A percentile compares a stretch with the other conserved stretches of the same genome.
phyloP scores from a whole-genome alignment of 2,113 vertebrate species.

The Megaceryle maxima region DNA sequence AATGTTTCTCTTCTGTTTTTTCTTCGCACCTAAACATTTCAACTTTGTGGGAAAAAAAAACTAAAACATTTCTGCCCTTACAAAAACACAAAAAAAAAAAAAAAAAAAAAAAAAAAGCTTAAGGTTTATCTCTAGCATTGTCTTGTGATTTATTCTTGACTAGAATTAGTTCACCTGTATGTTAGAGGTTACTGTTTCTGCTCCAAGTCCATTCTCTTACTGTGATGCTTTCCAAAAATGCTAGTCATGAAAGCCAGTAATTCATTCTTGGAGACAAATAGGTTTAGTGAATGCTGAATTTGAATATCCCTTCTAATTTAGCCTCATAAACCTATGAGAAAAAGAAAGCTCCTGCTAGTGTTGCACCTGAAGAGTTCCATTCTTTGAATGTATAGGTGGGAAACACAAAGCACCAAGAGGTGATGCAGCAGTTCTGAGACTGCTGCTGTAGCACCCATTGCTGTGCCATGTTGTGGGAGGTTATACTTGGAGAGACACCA shows the following conservation, averaged over 20 bases:
- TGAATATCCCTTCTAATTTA: neutral
- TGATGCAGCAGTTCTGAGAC: accelerated
- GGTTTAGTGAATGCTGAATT: neutral
- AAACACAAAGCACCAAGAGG: neutral
- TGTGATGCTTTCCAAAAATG: neutral
- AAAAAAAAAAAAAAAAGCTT: no score
- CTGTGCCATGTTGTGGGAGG: accelerated
- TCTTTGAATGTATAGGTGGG: no score
- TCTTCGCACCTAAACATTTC: no score
- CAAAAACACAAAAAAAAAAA: no score
- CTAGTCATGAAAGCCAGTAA: neutral
- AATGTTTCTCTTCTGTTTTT: no score
- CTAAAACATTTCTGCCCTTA: no score
- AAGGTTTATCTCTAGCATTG: accelerated
- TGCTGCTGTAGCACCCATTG: accelerated
- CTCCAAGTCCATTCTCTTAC: accelerated
- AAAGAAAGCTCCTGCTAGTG: neutral
- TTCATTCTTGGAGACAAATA: neutral
- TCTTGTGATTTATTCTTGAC: neutral
- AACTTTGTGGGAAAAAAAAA: no score
- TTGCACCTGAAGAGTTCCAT: neutral
- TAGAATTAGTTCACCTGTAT: accelerated
- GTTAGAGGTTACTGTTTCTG: neutral
- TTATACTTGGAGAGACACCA: accelerated
- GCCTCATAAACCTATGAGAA: accelerated